These are phyloP conservation scores for Aurelia aurita complex sp. Pacific DNA, from an alignment of 30 jellyfish, hydroid and myxozoan genomes.

Conservation along the genomic window DNA sequence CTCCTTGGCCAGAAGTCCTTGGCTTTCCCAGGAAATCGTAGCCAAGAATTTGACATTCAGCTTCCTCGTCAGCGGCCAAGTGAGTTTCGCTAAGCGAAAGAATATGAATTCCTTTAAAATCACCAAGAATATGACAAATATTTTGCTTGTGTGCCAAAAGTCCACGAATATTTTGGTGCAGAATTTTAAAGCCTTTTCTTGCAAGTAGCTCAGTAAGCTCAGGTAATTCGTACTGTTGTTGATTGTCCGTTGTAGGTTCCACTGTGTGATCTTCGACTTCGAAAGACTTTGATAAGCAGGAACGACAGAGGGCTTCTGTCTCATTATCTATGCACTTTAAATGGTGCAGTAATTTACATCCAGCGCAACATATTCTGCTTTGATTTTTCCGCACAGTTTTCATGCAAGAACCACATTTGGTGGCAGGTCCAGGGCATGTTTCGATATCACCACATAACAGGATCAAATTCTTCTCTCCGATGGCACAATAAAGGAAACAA, in stretches of 20 bases:
- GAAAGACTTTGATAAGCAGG: constrained; percentile 39
- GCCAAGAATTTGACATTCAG: constrained; percentile 35
- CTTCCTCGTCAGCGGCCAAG: constrained; percentile 55
- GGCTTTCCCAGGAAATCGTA: constrained; percentile 53
- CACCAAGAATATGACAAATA: constrained; percentile 44
- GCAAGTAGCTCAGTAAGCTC: constrained; percentile 51
- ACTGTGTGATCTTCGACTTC: constrained; percentile 49
- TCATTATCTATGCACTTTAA: constrained; percentile 42
- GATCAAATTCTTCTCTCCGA: not conserved
- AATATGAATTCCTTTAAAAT: constrained; percentile 27
- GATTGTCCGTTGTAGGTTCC: constrained; percentile 38
- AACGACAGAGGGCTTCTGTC: constrained; percentile 53
- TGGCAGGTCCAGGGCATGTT: constrained; percentile 44
- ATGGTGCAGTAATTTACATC: constrained; percentile 45
- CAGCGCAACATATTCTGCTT: constrained; percentile 50
- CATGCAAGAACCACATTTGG: not conserved
- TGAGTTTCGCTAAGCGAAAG: constrained; percentile 4
- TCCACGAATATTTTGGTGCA: constrained; percentile 69
- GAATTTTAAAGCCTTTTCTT: constrained; percentile 50
- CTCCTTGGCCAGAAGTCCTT: constrained; percentile 15
- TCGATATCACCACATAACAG: not conserved
- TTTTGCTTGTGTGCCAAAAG: constrained; percentile 33
- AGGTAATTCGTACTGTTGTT: constrained; percentile 46
- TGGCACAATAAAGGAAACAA: too few species aligned
- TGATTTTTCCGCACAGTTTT: constrained; percentile 35